Percentiles rank a stretch among this genome's conserved stretches.
phyloP scores from a whole-genome alignment of 2,888 invertebrate species.

The Danaus chrysippus region DNA sequence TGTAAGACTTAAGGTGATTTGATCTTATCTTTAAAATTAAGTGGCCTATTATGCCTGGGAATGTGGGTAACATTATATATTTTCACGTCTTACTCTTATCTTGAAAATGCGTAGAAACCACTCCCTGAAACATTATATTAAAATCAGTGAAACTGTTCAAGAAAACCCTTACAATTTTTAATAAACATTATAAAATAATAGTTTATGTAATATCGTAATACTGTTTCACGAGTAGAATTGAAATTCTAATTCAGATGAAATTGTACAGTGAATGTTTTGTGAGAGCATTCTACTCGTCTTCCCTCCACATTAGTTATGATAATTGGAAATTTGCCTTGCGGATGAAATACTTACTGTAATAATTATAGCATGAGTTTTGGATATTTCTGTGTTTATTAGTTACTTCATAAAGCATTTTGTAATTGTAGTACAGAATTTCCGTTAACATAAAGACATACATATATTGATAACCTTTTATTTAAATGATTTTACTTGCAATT shows the following conservation, averaged over 20 bases:
- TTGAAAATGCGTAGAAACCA: background rate
- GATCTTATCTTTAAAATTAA: constrained; percentile 29
- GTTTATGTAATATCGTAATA: constrained; percentile 8
- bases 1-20: constrained; percentile 27
- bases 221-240: constrained; percentile 15
- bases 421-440: background rate
- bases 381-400: background rate
- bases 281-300: constrained; percentile 41
- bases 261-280: constrained; percentile 33
- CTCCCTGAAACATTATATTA: background rate
- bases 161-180: background rate
- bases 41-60: constrained; percentile 17
- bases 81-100: constrained; percentile 5
- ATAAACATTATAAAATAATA: constrained; percentile 6
- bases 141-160: background rate
- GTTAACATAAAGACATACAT: no score
- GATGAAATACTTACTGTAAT: constrained; percentile 46
- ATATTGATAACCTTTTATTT: background rate
- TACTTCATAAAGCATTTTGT: background rate
- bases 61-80: constrained; percentile 4
- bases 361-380: background rate
- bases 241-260: constrained; percentile 24
- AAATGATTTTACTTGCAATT: constrained; percentile 12
- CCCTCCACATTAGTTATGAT: constrained; percentile 72
- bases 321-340: constrained; percentile 74